These are phyloP conservation scores for Caenorhabditis becei DNA, from an alignment of 2,888 invertebrate species.

Conservation along the genomic window DNA sequence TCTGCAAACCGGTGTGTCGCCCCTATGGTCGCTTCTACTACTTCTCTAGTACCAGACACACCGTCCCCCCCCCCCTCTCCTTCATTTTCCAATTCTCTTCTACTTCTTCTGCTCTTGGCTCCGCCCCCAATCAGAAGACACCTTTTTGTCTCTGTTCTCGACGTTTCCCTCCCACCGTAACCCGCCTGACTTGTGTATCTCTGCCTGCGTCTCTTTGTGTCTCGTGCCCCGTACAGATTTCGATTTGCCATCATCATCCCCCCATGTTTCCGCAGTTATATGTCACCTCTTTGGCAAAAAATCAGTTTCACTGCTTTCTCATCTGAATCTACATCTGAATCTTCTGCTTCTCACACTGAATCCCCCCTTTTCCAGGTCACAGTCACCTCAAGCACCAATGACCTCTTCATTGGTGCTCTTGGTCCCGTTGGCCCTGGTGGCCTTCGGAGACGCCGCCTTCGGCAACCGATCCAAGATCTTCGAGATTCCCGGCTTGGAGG, in stretches of 20 bases:
- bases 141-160: constrained; percentile 18
- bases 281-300: constrained; percentile 1
- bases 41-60: neutral
- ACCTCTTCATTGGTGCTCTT: constrained; percentile 46
- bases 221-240: constrained; percentile 33
- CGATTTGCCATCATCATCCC: constrained; percentile 39
- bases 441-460: constrained; percentile 47
- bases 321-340: too few relatives aligned
- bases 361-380: constrained; percentile 28
- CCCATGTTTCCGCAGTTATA: neutral
- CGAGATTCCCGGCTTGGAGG: constrained; percentile 75
- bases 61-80: constrained; percentile 1
- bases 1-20: constrained; percentile 54
- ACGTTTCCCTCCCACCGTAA: constrained; percentile 31
- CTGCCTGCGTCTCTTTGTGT: constrained; percentile 32
- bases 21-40: constrained; percentile 32
- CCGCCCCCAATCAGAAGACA: constrained; percentile 27
- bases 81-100: neutral
- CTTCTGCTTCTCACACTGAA: constrained; percentile 9
- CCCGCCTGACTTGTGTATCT: constrained; percentile 30
- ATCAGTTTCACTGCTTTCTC: neutral
- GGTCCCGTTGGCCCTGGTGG: constrained; percentile 35
- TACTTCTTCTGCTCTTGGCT: constrained; percentile 26
- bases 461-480: constrained; percentile 54
- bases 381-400: constrained; percentile 47